These are phyloP conservation scores for Aleiodes alternator DNA, from an alignment of 2,888 invertebrate species.

Conservation along the genomic window DNA sequence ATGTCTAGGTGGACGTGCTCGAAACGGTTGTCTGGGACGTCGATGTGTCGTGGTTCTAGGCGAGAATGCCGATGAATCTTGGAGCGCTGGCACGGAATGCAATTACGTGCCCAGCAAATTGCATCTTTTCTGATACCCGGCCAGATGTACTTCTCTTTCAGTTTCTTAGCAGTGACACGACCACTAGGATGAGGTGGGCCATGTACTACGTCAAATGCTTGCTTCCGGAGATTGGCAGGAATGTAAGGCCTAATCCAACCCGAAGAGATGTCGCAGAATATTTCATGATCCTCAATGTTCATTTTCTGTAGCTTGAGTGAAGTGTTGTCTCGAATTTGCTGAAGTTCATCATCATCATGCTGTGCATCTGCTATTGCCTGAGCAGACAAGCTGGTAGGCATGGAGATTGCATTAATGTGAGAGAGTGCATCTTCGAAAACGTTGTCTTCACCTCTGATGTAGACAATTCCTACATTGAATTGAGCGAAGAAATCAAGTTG, in stretches of 20 bases:
- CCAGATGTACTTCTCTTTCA: conserved; percentile 59
- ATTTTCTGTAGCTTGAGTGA: conserved; percentile 40
- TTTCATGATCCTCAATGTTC: not conserved
- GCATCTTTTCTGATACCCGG: conserved; percentile 59
- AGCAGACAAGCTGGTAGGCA: conserved; percentile 37
- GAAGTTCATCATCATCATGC: not conserved
- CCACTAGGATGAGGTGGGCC: conserved; percentile 52
- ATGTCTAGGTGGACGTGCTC: conserved; percentile 29
- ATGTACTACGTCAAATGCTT: conserved; percentile 51
- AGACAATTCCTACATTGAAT: conserved; percentile 49
- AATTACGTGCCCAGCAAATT: conserved; percentile 59
- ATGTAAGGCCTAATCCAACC: conserved; percentile 51
- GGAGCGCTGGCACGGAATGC: conserved; percentile 62
- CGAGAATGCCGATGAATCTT: conserved; percentile 55
- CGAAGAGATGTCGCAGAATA: conserved; percentile 49
- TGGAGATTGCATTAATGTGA: conserved; percentile 45
- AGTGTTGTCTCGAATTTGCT: conserved; percentile 19
- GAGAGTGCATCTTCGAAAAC: conserved; percentile 55
- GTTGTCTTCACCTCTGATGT: conserved; percentile 53
- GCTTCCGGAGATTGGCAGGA: conserved; percentile 41
- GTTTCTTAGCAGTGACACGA: conserved; percentile 48
- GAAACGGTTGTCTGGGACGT: too few relatives aligned
- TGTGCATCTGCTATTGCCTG: too few relatives aligned
- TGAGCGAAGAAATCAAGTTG: conserved; percentile 51
- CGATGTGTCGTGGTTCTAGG: too few relatives aligned